Evolutionary conservation across 2,113 vertebrate species (phyloP), one percentile per base, ranked within the genome.

Genomic region (Tupaia tana): DNA sequence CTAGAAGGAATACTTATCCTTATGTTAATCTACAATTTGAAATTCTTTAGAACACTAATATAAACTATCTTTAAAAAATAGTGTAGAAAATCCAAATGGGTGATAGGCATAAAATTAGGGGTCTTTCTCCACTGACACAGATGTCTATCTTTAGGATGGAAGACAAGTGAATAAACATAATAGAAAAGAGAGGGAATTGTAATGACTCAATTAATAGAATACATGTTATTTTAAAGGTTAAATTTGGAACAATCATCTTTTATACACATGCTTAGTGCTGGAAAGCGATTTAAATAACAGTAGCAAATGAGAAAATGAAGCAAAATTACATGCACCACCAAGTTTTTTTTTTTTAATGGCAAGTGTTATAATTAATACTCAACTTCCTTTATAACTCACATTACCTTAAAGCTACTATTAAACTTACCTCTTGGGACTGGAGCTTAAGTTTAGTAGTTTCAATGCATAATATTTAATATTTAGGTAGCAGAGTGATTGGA

Each of bases 301-400:
- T 94, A 95, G 97, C 94, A 97, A 97, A 96, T 97, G 95, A 97
- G 95, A 96, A 97, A 96, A 97, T 97, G 91, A 97, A 91, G 95
- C 87, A 87, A 97, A 97, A 97, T 97, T 97, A 96, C 58, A 97
- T 25, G 94, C n/a, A 94, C 59, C 29, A 91, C 71, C 67, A 93
- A 61, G 27, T 70, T 82, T 25, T 90, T 93, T 95, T 97, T 73
- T 25, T 67, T 58, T 34, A 96, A 89, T 97, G 89, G 96, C 96
- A 97, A 97, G 90, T 95, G 77, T 95, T 95, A 97, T 95, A 97
- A 97, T 97, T 96, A 98, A 95, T 93, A 95, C 52, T 63, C 82
- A 95, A 95, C 96, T 97, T 95, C 86, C 81, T 96, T 95, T 95
- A 95, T 95, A 96, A 94, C 82, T 90, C 59, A 78, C n/a, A 87